Percentiles rank a stretch among this genome's conserved stretches.
Evolutionary conservation across 1,140 invertebrate species (phyloP).

Genomic region (Zaprionus vittiger): DNA sequence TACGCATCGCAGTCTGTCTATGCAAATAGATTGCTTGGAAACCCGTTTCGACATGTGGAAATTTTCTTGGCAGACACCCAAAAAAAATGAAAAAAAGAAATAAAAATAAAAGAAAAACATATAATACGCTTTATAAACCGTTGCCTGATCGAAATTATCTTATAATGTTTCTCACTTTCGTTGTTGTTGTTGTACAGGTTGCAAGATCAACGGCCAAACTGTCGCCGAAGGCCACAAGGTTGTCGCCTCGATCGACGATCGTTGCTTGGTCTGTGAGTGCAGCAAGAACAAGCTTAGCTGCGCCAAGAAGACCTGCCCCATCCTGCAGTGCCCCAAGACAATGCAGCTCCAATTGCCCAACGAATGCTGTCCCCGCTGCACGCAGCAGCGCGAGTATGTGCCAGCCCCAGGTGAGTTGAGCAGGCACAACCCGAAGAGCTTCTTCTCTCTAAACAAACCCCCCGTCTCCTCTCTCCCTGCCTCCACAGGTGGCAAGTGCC

Average conservation of each 20-base stretch:
- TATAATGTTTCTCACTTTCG: background rate
- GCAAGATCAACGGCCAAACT: slow-evolving; percentile 89
- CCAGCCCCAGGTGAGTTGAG: slow-evolving; percentile 85
- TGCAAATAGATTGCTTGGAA: slow-evolving; percentile 71
- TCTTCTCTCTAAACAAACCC: background rate
- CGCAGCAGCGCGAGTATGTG: slow-evolving; percentile 86
- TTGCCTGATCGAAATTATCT: slow-evolving; percentile 27
- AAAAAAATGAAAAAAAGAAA: slow-evolving; percentile 31
- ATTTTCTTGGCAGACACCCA: slow-evolving; percentile 72
- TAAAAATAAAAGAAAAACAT: slow-evolving; percentile 16
- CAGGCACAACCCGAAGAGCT: background rate
- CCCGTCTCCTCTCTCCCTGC: slow-evolving; percentile 9
- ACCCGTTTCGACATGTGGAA: slow-evolving; percentile 74
- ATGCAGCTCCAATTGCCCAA: slow-evolving; percentile 88
- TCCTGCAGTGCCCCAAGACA: slow-evolving; percentile 90
- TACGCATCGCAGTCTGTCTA: slow-evolving; percentile 51
- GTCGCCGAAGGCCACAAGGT: slow-evolving; percentile 91
- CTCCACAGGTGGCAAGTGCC: slow-evolving; percentile 86
- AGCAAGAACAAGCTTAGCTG: slow-evolving; percentile 90
- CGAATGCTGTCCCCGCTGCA: slow-evolving; percentile 94
- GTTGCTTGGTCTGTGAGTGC: slow-evolving; percentile 94
- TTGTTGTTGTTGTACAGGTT: slow-evolving; percentile 86
- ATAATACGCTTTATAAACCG: slow-evolving; percentile 42
- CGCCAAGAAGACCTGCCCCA: slow-evolving; percentile 92
- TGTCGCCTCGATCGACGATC: slow-evolving; percentile 91